Evolutionary conservation across 2,888 invertebrate genomes (phyloP).

Genomic region (Lasioglossum oenotherae): DNA sequence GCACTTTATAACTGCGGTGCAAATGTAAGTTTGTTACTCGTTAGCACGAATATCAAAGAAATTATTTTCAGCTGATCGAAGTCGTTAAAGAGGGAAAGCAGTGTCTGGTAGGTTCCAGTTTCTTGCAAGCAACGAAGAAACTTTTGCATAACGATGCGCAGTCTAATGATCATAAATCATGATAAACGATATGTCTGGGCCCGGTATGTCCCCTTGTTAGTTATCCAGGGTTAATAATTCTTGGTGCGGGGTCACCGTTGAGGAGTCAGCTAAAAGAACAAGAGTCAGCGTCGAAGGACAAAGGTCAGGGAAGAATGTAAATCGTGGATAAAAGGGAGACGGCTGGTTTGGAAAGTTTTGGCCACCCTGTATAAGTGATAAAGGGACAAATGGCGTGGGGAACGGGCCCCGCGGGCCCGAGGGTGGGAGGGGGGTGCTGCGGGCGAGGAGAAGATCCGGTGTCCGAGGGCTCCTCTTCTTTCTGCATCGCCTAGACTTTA

Average conservation of each 20-base stretch:
- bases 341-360: background rate
- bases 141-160: background rate
- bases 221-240: background rate
- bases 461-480: constrained; percentile 35
- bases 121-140: background rate
- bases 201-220: background rate
- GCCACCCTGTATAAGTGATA: constrained; percentile 36
- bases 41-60: background rate
- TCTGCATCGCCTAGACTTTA: constrained; percentile 72
- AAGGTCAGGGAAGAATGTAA: background rate
- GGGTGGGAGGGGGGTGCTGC: background rate
- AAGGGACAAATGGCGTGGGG: constrained; percentile 30
- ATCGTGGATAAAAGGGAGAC: background rate
- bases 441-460: constrained; percentile 28
- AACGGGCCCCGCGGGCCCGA: background rate
- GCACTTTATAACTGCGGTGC: too few species aligned
- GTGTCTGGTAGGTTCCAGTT: background rate
- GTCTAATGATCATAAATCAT: background rate
- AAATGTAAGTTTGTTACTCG: too few species aligned
- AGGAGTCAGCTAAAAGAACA: background rate
- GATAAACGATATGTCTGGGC: background rate
- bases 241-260: background rate
- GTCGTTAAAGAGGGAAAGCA: background rate
- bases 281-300: background rate
- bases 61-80: background rate